Conservation (phyloP, 2,797 vertebrate species). For the Spea hammondii region DNA sequence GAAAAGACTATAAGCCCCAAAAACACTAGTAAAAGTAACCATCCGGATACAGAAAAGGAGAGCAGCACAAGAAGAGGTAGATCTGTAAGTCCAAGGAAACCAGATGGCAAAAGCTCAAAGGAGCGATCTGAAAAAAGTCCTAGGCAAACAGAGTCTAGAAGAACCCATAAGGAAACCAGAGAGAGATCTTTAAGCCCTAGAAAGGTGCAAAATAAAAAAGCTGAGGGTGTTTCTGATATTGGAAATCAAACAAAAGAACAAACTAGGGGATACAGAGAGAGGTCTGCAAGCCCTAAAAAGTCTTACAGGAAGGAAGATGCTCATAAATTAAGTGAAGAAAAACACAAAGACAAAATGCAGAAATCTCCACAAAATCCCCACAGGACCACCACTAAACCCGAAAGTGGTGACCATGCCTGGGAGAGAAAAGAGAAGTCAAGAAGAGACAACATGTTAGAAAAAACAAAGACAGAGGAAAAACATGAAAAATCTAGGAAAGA, state of each 20-base stretch:
- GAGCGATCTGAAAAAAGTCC: conserved; percentile 54
- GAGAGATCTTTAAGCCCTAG: conserved; percentile 58
- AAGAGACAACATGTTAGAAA: conserved; percentile 53
- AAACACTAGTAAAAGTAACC: conserved; percentile 60
- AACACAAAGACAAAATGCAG: conserved; percentile 44
- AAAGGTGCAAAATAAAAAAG: conserved; percentile 62
- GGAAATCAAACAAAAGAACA: conserved; percentile 44
- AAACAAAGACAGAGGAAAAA: conserved; percentile 20
- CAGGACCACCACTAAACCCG: conserved; percentile 33
- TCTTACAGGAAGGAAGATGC: conserved; percentile 61
- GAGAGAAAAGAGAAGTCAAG: conserved; percentile 60
- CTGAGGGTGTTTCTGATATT: conserved; percentile 30
- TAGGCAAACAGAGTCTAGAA: conserved; percentile 55
- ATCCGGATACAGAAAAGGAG: conserved; percentile 53
- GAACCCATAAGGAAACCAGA: conserved; percentile 48
- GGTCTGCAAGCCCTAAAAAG: conserved; percentile 76
- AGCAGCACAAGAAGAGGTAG: conserved; percentile 58
- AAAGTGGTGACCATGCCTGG: conserved; percentile 24
- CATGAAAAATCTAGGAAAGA: conserved; percentile 4
- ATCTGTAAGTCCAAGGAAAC: conserved; percentile 66
- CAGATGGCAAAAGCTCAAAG: conserved; percentile 45
- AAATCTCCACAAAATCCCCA: conserved; percentile 59
- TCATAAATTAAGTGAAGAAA: conserved; percentile 37
- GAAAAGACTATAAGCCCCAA: conserved; percentile 60
- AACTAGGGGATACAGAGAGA: conserved; percentile 55